Conservation (phyloP, 2,797 vertebrate species). For the Oryzias dopingdopingensis region DNA sequence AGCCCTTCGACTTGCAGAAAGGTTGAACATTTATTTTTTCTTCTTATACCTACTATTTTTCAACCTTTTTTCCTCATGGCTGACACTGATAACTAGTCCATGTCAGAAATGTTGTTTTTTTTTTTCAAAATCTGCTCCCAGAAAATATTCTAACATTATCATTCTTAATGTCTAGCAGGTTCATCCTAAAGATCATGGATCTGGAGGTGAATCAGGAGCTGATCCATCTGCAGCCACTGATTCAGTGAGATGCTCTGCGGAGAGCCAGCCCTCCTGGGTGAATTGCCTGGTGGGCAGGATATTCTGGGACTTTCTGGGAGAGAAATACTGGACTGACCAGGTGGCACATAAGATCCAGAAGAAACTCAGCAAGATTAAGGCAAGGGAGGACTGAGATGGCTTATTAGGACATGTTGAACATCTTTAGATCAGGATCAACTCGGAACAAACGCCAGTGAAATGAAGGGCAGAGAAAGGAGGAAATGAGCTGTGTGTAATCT, state of each 20-base stretch:
- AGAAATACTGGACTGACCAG: conserved; percentile 85
- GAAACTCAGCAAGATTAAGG: conserved; percentile 88
- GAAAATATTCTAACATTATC: too few relatives aligned
- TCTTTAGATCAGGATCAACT: background rate
- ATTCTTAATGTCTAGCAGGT: conserved; percentile 25
- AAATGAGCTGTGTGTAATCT: too few relatives aligned
- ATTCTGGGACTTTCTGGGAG: conserved; percentile 87
- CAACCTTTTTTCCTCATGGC: too few relatives aligned
- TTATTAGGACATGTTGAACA: background rate
- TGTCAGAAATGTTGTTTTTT: too few relatives aligned
- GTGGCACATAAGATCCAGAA: conserved; percentile 89
- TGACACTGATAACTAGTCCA: too few relatives aligned
- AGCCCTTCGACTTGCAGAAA: conserved; percentile 57
- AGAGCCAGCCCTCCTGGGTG: conserved; percentile 73
- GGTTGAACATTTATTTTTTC: conserved; percentile 37
- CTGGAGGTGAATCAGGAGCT: conserved; percentile 31
- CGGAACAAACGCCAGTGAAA: too few relatives aligned
- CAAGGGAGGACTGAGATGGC: conserved; percentile 39
- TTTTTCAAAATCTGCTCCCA: too few relatives aligned
- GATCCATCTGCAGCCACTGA: conserved; percentile 25
- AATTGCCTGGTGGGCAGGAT: conserved; percentile 83
- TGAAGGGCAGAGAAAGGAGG: too few relatives aligned
- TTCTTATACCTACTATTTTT: too few relatives aligned
- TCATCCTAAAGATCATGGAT: conserved; percentile 45
- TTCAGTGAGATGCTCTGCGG: conserved; percentile 21